Evolutionary conservation across 2,113 vertebrate species (phyloP), one percentile per base, ranked within the genome.

Genomic region (Neodontobutis hainanensis): DNA sequence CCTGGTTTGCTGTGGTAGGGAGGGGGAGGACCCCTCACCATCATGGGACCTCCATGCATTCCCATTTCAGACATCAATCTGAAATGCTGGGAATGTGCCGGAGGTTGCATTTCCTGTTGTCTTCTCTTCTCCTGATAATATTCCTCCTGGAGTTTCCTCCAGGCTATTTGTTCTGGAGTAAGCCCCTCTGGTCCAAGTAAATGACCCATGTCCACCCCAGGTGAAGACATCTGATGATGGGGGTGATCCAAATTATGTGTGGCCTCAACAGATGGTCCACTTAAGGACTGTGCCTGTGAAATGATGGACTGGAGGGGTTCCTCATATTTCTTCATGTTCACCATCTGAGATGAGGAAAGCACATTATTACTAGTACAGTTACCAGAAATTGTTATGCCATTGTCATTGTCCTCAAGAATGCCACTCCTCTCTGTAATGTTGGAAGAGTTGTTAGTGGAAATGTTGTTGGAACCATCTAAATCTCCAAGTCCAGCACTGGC

Each of bases 71-170:
- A 82, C 74, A 95, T 93, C 92, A 98, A 94, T 87, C 96, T 92
- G 70, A 97, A 96, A 87, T 96, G 0, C 93, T 92, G 97, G 58
- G 89, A 92, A 85, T 47, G 94, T 83, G 94, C 72, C 88, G 90
- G 81, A 72, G 92, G 42, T 91, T 95, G 91, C 61, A 99, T 94
- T 50, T 99, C 96, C 72, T 99, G 96, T 40, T 96, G 96, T 19
- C 97, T 91, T 16, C 96, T 91, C 79, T 99, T 99, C 70, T 99
- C 97, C 65, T 96, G 95, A 0, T 99, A 99, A 78, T 97, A 99
- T 62, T 99, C 97, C 40, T 98, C 96, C 89, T 99, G 96, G 72
- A 99, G 69, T 89, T 97, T 98, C 72, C 96, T 93, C 97, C 97
- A 99, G 47, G 97, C 97, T 75, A 96, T 92, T 75, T 99, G 97